Conservation (phyloP, 2,113 vertebrate genomes). For the Platysteira castanea region DNA sequence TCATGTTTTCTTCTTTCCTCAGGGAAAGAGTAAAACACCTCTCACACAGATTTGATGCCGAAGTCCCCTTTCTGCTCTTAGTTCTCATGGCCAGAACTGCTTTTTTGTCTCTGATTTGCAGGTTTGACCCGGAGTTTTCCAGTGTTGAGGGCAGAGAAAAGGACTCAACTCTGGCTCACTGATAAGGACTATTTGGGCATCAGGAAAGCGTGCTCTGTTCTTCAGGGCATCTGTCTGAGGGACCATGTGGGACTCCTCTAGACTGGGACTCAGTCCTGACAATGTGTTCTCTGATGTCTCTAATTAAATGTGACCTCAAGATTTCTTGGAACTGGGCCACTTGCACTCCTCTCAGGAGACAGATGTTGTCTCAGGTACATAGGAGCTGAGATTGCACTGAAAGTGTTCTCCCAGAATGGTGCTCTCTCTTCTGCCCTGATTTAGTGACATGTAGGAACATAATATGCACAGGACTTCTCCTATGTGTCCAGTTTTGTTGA, state of each 20-base stretch:
- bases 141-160: background rate
- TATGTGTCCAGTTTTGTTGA: background rate
- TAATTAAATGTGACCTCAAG: background rate
- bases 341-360: background rate
- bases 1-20: background rate
- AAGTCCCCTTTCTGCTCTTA: background rate
- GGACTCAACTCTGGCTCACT: background rate
- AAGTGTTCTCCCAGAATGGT: background rate
- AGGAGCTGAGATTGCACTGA: background rate
- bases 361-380: background rate
- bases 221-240: background rate
- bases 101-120: background rate
- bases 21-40: background rate
- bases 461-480: background rate
- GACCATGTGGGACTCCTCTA: background rate
- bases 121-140: background rate
- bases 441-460: background rate
- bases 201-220: background rate
- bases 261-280: background rate
- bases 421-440: background rate
- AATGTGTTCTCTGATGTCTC: background rate
- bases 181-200: background rate
- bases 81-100: background rate
- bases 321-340: background rate
- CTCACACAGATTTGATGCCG: background rate